Conservation (phyloP, 2,888 invertebrate genomes). For the Lithophane socia region DNA sequence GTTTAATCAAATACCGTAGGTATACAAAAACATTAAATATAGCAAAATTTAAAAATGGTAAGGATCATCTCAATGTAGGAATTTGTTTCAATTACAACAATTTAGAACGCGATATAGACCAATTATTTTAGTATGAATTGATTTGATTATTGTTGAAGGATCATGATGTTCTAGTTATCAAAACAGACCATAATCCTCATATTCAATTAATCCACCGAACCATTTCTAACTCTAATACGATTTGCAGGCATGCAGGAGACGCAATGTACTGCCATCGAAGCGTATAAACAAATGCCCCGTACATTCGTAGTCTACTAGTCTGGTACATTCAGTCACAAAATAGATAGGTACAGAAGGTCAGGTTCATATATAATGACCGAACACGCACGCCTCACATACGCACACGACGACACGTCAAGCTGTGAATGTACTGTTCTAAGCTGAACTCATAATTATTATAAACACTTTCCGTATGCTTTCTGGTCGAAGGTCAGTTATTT, state of each 20-base stretch:
- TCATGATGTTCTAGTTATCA: slow-evolving; percentile 15
- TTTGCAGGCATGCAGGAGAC: slow-evolving; percentile 71
- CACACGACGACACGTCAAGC: not conserved
- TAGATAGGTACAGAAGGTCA: slow-evolving; percentile 5
- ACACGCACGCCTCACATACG: not conserved
- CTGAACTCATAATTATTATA: not conserved
- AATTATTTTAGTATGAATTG: not conserved
- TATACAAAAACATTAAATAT: not conserved
- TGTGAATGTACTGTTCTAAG: not conserved
- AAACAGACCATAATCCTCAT: slow-evolving; percentile 49
- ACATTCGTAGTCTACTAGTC: slow-evolving; percentile 71
- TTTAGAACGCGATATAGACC: not conserved
- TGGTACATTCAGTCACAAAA: slow-evolving; percentile 38
- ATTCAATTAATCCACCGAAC: slow-evolving; percentile 73
- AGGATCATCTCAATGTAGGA: not conserved
- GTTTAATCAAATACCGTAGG: too few relatives aligned
- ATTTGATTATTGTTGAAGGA: not conserved
- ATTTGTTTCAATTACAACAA: not conserved
- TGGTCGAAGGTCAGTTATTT: not conserved
- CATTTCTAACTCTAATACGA: slow-evolving; percentile 76
- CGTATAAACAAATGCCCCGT: slow-evolving; percentile 74
- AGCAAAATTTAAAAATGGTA: not conserved
- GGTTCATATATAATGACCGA: not conserved
- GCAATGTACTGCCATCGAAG: slow-evolving; percentile 76
- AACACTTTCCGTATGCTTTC: not conserved